These are phyloP conservation scores for Chelonus insularis DNA, from an alignment of 1,140 invertebrate species.

Conservation along the genomic window DNA sequence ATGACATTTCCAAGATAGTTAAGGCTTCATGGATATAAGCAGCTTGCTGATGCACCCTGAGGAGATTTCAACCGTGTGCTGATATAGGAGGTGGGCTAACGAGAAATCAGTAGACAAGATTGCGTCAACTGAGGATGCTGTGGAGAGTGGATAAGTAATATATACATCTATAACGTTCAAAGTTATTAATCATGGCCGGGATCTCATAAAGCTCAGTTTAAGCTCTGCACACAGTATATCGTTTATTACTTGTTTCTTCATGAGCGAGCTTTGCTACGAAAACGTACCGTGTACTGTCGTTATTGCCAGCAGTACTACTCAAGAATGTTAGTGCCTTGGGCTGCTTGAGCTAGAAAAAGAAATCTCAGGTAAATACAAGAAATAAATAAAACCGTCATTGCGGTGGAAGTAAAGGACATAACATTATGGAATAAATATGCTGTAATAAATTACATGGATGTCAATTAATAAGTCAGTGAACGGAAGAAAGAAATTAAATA, in stretches of 20 bases:
- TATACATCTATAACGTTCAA: slow-evolving; percentile 9
- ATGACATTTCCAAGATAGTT: background rate
- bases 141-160: background rate
- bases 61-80: background rate
- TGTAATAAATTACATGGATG: too few relatives aligned
- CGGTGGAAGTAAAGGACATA: background rate
- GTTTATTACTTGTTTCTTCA: slow-evolving; percentile 47
- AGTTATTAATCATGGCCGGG: slow-evolving; percentile 57
- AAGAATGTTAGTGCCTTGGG: background rate
- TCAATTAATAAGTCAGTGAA: too few relatives aligned
- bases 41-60: background rate
- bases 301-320: slow-evolving; percentile 28
- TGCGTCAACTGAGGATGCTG: background rate
- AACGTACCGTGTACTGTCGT: slow-evolving; percentile 36
- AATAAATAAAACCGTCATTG: too few relatives aligned
- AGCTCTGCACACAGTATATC: slow-evolving; percentile 47
- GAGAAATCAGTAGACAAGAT: slow-evolving; percentile 30
- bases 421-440: background rate
- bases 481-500: too few relatives aligned
- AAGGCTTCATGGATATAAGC: background rate
- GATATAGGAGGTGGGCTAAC: slow-evolving; percentile 40
- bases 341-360: background rate
- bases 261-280: slow-evolving; percentile 28
- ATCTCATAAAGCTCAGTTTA: slow-evolving; percentile 56
- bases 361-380: background rate